phyloP scores from a whole-genome alignment of 2,888 invertebrate species.

The Allygus modestus region DNA sequence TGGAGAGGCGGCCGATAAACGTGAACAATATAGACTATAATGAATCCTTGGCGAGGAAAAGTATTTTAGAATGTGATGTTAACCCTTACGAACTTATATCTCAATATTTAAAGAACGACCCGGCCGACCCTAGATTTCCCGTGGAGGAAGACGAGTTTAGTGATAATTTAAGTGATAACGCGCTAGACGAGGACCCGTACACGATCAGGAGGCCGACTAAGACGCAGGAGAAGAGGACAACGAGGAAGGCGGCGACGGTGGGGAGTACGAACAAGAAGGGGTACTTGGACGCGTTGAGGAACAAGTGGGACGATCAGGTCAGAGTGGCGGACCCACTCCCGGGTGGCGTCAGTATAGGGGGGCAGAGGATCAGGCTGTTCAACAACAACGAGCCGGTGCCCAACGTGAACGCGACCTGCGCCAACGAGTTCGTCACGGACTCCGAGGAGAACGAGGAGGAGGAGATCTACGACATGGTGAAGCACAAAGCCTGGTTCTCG shows the following conservation, averaged over 20 bases:
- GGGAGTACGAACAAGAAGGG: conserved; percentile 75
- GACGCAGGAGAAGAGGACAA: conserved; percentile 68
- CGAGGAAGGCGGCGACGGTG: conserved; percentile 67
- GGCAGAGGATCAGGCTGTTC: conserved; percentile 82
- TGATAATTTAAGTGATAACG: conserved; percentile 60
- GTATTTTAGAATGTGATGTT: conserved; percentile 89
- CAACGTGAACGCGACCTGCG: conserved; percentile 73
- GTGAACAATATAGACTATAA: conserved; percentile 25
- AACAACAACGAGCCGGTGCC: conserved; percentile 70
- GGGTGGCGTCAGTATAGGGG: conserved; percentile 78
- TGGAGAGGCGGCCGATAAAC: conserved; percentile 30
- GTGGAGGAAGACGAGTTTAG: conserved; percentile 59
- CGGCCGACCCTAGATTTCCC: conserved; percentile 13
- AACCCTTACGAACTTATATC: conserved; percentile 91
- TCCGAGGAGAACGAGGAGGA: conserved; percentile 66
- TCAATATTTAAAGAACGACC: conserved; percentile 73
- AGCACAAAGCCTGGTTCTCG: conserved; percentile 61
- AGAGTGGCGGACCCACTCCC: conserved; percentile 67
- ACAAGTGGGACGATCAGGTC: conserved; percentile 75
- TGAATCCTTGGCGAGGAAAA: conserved; percentile 74
- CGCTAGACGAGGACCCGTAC: conserved; percentile 35
- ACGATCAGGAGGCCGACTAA: conserved; percentile 46
- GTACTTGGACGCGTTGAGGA: conserved; percentile 76
- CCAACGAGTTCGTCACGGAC: conserved; percentile 64
- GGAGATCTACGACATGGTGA: conserved; percentile 68